Conservation (phyloP, 2,888 invertebrate genomes). For the Drosophila picticornis region DNA sequence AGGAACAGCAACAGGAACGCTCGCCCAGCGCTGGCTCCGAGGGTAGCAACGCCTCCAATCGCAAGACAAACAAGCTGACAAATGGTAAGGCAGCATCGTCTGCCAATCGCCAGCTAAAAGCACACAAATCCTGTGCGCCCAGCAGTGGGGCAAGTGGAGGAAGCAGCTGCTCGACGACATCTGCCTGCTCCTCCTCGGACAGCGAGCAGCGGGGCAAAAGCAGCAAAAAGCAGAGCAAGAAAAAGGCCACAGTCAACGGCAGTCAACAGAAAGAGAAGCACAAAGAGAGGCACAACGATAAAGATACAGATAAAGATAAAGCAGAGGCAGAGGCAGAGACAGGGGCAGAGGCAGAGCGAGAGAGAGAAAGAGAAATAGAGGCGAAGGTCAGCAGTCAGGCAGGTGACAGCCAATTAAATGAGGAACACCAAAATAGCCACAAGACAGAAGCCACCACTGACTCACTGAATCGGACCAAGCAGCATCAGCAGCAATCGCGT, state of each 20-base stretch:
- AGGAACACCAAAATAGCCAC: constrained; percentile 71
- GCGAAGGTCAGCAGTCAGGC: constrained; percentile 41
- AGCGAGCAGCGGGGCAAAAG: constrained; percentile 74
- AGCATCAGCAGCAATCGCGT: constrained; percentile 84
- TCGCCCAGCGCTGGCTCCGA: constrained; percentile 86
- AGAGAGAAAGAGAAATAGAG: background rate
- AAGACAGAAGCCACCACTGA: constrained; percentile 43
- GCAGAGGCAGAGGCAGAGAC: background rate
- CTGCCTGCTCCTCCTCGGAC: constrained; percentile 71
- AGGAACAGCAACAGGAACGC: constrained; percentile 81
- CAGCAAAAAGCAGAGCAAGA: constrained; percentile 74
- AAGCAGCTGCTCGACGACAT: constrained; percentile 79
- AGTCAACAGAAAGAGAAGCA: constrained; percentile 39
- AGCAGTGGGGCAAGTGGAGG: constrained; percentile 77
- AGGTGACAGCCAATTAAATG: constrained; percentile 51
- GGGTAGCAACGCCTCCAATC: constrained; percentile 86
- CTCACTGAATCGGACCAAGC: constrained; percentile 35
- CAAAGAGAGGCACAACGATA: constrained; percentile 9
- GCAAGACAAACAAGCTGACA: constrained; percentile 34
- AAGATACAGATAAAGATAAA: constrained; percentile 1
- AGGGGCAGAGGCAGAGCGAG: background rate
- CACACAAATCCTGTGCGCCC: constrained; percentile 59
- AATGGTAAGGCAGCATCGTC: constrained; percentile 30
- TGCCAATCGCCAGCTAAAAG: constrained; percentile 80
- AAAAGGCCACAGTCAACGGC: constrained; percentile 61